These are phyloP conservation scores for Paratilapia polleni DNA, from an alignment of 2,113 vertebrate species.

Conservation along the genomic window DNA sequence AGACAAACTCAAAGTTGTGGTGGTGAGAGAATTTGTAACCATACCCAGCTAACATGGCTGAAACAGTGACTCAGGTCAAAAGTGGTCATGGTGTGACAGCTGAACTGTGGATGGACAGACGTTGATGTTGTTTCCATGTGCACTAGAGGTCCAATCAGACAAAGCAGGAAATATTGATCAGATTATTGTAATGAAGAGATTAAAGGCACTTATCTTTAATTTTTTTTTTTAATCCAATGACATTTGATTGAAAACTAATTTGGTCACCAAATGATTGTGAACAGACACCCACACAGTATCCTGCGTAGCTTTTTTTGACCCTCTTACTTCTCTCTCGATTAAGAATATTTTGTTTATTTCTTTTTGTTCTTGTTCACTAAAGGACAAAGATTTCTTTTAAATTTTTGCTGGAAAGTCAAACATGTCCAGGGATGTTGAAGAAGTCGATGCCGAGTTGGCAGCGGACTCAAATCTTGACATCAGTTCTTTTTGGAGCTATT, in stretches of 20 bases:
- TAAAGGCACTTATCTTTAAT: too few relatives aligned
- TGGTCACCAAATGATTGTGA: background rate
- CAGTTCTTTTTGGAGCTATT: background rate
- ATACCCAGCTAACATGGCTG: background rate
- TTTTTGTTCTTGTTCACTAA: too few relatives aligned
- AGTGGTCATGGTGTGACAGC: background rate
- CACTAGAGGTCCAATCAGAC: background rate
- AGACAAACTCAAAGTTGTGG: background rate
- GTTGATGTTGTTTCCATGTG: background rate
- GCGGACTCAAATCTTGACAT: background rate
- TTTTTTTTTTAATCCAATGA: background rate
- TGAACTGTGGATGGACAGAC: background rate
- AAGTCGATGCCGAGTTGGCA: rapidly evolving
- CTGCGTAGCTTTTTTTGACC: background rate
- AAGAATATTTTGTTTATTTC: too few relatives aligned
- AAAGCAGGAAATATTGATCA: too few relatives aligned
- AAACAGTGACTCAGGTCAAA: background rate
- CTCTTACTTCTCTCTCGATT: background rate
- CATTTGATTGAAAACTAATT: background rate
- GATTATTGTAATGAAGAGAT: too few relatives aligned
- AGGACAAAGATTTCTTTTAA: background rate
- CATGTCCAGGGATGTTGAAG: background rate
- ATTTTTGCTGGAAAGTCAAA: background rate
- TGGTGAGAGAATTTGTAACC: background rate
- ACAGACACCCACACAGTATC: background rate